A percentile compares a stretch with the other conserved stretches of the same genome.
Evolutionary conservation across 37 sponge, comb jelly and placozoan genomes (phyloP).

Genomic region (Cladorhizidae sp.): DNA sequence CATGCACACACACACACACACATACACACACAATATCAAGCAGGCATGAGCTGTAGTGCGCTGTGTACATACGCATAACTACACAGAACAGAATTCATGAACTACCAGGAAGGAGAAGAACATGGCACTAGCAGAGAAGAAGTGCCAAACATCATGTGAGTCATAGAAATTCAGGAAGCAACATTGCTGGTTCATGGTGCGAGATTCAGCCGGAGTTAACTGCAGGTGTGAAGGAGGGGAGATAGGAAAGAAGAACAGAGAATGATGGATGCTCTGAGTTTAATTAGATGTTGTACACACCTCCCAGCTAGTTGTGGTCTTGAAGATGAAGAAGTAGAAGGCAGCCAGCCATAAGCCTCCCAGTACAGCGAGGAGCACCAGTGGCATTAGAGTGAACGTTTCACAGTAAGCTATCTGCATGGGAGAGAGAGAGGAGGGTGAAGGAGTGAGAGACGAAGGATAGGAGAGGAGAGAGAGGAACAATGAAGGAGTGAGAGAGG

Average conservation of each 20-base stretch:
- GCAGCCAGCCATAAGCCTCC: slow-evolving; percentile 42
- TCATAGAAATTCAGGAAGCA: slow-evolving; percentile 86
- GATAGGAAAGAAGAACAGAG: too few species aligned
- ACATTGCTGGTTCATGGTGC: slow-evolving; percentile 72
- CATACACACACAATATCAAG: too few species aligned
- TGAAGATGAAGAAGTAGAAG: slow-evolving; percentile 62
- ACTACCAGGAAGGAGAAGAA: slow-evolving; percentile 93
- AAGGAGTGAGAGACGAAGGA: background rate
- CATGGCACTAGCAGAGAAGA: slow-evolving; percentile 91
- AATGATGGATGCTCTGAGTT: too few species aligned
- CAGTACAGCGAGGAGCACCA: slow-evolving; percentile 7
- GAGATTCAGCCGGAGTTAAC: slow-evolving; percentile 71
- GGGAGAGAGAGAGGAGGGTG: background rate
- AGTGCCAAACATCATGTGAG: slow-evolving; percentile 97
- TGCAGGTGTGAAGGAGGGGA: slow-evolving; percentile 7
- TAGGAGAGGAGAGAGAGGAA: background rate
- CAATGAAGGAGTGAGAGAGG: background rate
- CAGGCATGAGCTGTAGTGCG: too few species aligned
- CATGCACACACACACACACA: too few species aligned
- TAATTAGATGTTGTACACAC: slow-evolving; percentile 4
- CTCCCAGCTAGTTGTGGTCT: slow-evolving; percentile 67
- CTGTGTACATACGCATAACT: too few species aligned
- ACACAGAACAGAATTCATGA: too few species aligned
- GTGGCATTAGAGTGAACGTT: slow-evolving; percentile 23
- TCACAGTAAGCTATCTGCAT: slow-evolving; percentile 25